Percentiles rank a stretch among this genome's conserved stretches.
Evolutionary conservation across 1,140 invertebrate species (phyloP).

Genomic region (Pseudoatta argentina): DNA sequence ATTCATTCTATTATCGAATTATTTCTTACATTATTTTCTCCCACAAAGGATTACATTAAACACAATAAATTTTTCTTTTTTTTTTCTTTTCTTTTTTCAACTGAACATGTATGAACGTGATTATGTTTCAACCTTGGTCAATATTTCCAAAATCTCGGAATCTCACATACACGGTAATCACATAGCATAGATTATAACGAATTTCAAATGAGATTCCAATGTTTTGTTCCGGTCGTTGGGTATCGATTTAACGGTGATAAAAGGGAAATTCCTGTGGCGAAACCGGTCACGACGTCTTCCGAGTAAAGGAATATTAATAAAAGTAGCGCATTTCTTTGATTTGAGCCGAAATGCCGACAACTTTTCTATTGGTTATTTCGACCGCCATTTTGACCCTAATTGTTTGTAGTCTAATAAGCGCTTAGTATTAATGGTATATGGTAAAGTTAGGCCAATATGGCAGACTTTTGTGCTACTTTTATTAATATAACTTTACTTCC

Average conservation of each 20-base stretch:
- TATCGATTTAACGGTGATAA: slow-evolving; percentile 75
- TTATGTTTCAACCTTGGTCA: slow-evolving; percentile 33
- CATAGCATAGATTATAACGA: slow-evolving; percentile 58
- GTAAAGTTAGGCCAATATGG: too few species aligned
- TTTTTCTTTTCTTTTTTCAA: background rate
- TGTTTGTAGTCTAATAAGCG: too few species aligned
- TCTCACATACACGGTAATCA: slow-evolving; percentile 47
- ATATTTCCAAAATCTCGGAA: slow-evolving; percentile 23
- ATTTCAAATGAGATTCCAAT: slow-evolving; percentile 74
- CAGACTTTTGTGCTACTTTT: too few species aligned
- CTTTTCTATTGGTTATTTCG: too few species aligned
- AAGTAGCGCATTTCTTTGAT: too few species aligned
- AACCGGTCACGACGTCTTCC: slow-evolving; percentile 69
- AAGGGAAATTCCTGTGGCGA: slow-evolving; percentile 64
- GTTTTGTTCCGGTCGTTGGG: slow-evolving; percentile 64
- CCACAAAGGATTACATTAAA: background rate
- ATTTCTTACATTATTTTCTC: slow-evolving; percentile 1
- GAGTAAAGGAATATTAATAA: background rate
- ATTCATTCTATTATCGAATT: background rate
- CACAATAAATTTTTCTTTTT: slow-evolving; percentile 33
- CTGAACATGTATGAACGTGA: background rate
- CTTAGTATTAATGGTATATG: too few species aligned
- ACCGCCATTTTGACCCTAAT: too few species aligned
- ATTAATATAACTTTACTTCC: background rate
- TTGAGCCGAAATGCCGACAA: too few species aligned